Evolutionary conservation across 2,113 vertebrate species (phyloP), one percentile per base, ranked within the genome.

Genomic region (Brachirus orientalis): DNA sequence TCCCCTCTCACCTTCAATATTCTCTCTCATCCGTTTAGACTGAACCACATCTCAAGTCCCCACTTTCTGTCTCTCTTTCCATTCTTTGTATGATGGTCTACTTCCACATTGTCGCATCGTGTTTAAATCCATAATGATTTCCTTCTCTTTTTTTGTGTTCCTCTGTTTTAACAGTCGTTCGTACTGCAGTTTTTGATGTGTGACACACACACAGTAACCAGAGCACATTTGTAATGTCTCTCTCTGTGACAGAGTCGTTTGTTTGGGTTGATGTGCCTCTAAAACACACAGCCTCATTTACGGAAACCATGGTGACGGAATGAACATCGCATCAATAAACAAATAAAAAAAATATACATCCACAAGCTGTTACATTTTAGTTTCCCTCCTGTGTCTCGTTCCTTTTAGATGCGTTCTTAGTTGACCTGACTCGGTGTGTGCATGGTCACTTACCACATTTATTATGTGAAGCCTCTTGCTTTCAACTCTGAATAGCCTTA

Each of bases 1-100:
- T 76, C 76, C 68, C 47, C 62, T 60, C 62, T 79, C 69, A 76
- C 77, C 73, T 83, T 70, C 65, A 75, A 53, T 76, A 79, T 82
- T 69, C 71, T 63, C 62, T 58, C 54, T 50, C n/a, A n/a, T 67
- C 64, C 47, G 52, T 35, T 65, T 11, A 48, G 38, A 64, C 37
- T 58, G 55, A 78, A 59, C 62, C 52, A 5, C 64, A 51, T 70
- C 76, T 63, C 33, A 19, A 37, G 63, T 55, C 44, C 55, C 46
- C 45, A 44, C 61, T 54, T 51, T 37, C 14, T 35, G 45, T 11
- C 20, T 35, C 35, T 79, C 40, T 79, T 73, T 72, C 61, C 61
- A 1, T 63, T 52, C 52, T 58, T 67, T 8, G 28, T 22, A 52
- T 70, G 63, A 79, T 75, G 68, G 80, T 74, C 71, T 53, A 51